These are phyloP conservation scores for Gryllus bimaculatus DNA, from an alignment of 1,140 invertebrate genomes.

Conservation along the genomic window DNA sequence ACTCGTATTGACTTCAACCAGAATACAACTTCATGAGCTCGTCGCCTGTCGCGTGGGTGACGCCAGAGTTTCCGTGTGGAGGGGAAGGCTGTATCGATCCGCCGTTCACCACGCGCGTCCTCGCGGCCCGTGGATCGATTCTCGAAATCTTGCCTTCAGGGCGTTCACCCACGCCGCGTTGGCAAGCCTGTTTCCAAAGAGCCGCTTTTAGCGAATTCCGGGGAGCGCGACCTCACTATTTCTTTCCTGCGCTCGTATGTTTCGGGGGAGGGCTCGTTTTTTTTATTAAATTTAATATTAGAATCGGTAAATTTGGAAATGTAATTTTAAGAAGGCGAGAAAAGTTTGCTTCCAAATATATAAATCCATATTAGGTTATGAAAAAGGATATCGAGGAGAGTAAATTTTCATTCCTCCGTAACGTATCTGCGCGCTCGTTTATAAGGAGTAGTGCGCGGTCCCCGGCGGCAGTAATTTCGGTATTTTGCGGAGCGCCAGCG, in stretches of 20 bases:
- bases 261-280: neutral
- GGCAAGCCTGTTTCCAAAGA: neutral
- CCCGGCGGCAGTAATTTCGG: neutral
- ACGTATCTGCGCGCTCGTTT: neutral
- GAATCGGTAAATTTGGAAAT: neutral
- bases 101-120: neutral
- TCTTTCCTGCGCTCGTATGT: neutral
- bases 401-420: neutral
- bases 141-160: neutral
- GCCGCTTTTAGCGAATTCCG: neutral
- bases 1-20: too few relatives aligned
- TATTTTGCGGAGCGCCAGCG: neutral
- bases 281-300: conserved; percentile 2
- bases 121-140: neutral
- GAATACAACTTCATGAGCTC: too few relatives aligned
- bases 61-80: too few relatives aligned
- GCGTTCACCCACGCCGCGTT: neutral
- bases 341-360: neutral
- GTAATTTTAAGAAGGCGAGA: neutral
- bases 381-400: neutral
- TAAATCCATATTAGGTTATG: neutral
- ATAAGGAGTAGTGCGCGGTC: neutral
- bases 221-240: neutral
- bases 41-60: too few relatives aligned
- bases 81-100: neutral